Base-by-base conservation (phyloP, 2,888 invertebrate genomes). In the Actias luna region DNA sequence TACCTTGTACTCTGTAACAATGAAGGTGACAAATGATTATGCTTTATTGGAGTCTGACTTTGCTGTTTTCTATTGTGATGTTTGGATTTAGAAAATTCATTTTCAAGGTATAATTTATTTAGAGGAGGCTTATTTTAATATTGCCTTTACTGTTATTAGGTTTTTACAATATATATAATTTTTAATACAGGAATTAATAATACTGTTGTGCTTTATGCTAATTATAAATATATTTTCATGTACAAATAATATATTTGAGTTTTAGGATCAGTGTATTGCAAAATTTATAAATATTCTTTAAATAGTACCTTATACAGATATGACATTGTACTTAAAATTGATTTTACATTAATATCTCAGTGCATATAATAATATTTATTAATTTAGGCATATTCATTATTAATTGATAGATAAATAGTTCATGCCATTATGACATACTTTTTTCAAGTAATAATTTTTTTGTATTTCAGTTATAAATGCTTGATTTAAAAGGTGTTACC, bases 11-110 rank as follows among this genome's bases (percentile, higher is more conserved):
- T 65, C 68, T 74, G 71, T 76, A 72, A 69, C 61, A 68, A 74
- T 82, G 75, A 81, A 74, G 73, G 80, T 84, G 76, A 69, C 65
- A 70, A 71, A 65, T 67, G 61, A 64, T 66, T 72, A 68, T 70
- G 66, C 64, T 61, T 64, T 66, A 59, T 55, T 55, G 29, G 12
- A 55, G 27, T 7, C 27, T 55, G 29, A 10, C 29, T 71, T 74
- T 60, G 66, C 69, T 66, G 68, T 74, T 69, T 68, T 73, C 69
- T 67, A 67, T 67, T 78, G 83, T 82, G 74, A 88, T 88, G 88
- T 80, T 82, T 79, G 81, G 78, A 64, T 82, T 88, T 80, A 84
- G 75, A 73, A 82, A 77, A 69, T 75, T 87, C 68, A 75, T 85
- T 67, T 80, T 83, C 66, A 87, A 85, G 87, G 86, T 88, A 78